A percentile compares a stretch with the other conserved stretches of the same genome.
Evolutionary conservation across 2,113 vertebrate genomes (phyloP).

Genomic region (rat (Rattus norvegicus)): GRCr8 NC_086031.1:102160501-102161000

Average conservation of each 20-base stretch:
- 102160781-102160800: fast-evolving
- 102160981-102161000: not conserved
- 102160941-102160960: not conserved
- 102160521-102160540: not conserved
- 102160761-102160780: not conserved
- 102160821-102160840: fast-evolving
- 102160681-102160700: not conserved
- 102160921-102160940: not conserved
- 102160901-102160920: not conserved
- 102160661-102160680: too few relatives aligned
- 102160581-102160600: not conserved
- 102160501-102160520: not conserved
- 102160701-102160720: not conserved
- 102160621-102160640: not conserved
- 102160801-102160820: not conserved
- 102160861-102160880: not conserved
- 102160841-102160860: fast-evolving
- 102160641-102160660: not conserved
- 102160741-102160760: not conserved
- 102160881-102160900: not conserved
- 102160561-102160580: too few relatives aligned
- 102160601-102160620: not conserved
- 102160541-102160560: not conserved
- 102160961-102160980: not conserved
- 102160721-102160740: not conserved